Evolutionary conservation across 2,113 vertebrate genomes (phyloP).

Genomic region (Platysteira castanea): DNA sequence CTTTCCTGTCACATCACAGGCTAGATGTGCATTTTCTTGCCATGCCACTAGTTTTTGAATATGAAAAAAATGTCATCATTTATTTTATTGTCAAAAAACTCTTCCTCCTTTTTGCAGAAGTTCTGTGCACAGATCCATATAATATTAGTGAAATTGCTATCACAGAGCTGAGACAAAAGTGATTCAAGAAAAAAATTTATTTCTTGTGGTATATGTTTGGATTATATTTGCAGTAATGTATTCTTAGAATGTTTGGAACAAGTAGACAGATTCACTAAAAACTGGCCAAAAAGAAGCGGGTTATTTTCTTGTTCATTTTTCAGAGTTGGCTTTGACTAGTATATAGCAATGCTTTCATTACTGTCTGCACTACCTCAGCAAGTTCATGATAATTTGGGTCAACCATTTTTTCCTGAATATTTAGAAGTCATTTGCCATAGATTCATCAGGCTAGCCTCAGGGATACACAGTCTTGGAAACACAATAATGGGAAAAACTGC

Average conservation of each 20-base stretch:
- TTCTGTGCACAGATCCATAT: background rate
- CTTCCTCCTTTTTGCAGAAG: background rate
- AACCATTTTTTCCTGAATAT: constrained; percentile 24
- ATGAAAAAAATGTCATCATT: background rate
- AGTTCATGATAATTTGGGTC: constrained; percentile 20
- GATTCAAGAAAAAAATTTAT: background rate
- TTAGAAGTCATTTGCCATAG: constrained; percentile 39
- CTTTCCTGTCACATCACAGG: background rate
- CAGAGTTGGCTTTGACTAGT: background rate
- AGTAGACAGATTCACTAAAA: background rate
- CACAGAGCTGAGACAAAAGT: background rate
- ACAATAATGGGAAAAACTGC: constrained; percentile 40
- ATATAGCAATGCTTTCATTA: background rate
- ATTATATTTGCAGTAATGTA: background rate
- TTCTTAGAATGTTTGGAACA: background rate
- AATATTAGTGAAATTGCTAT: background rate
- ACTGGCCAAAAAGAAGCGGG: background rate
- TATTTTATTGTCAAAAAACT: background rate
- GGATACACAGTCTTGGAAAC: constrained; percentile 40
- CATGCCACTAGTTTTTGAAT: background rate
- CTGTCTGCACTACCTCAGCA: background rate
- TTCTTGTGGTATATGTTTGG: background rate
- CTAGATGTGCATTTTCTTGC: background rate
- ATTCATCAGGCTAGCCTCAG: constrained; percentile 31
- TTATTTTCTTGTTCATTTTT: background rate